A percentile compares a stretch with the other conserved stretches of the same genome.
Conservation (phyloP, 2,797 vertebrate species). For the Podargus strigoides region DNA sequence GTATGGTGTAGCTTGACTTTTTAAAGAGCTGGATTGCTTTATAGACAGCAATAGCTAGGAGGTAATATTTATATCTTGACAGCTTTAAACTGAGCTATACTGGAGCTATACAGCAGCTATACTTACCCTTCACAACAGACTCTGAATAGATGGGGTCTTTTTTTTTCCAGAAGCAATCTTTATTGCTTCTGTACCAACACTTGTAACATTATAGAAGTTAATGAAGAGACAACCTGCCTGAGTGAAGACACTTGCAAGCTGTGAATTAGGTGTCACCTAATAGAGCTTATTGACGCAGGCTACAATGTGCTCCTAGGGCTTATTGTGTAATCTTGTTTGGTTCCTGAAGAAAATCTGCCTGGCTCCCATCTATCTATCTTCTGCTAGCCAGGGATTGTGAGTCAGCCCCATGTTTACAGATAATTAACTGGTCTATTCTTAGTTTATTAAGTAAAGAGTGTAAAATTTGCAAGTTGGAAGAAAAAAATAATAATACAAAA, state of each 20-base stretch:
- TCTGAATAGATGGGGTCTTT: neutral
- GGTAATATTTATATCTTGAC: conserved; percentile 36
- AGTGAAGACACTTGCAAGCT: neutral
- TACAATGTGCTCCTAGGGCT: accelerated
- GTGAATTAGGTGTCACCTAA: neutral
- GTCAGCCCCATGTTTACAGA: neutral
- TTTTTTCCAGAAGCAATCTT: neutral
- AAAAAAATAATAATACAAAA: neutral
- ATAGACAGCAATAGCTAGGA: neutral
- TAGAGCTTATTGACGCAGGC: neutral
- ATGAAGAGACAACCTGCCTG: neutral
- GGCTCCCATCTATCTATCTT: neutral
- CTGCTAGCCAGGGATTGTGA: neutral
- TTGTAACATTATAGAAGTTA: neutral
- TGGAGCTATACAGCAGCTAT: too few species aligned
- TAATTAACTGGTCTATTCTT: neutral
- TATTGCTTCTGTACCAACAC: neutral
- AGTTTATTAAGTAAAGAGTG: neutral
- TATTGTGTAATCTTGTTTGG: neutral
- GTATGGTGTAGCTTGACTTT: neutral
- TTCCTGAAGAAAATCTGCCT: neutral
- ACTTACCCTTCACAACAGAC: neutral
- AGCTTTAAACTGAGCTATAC: neutral
- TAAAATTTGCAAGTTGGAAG: neutral
- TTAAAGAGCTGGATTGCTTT: neutral